These are phyloP conservation scores for Diploscapter pachys DNA, from an alignment of 1,140 invertebrate species.

Conservation along the genomic window DNA sequence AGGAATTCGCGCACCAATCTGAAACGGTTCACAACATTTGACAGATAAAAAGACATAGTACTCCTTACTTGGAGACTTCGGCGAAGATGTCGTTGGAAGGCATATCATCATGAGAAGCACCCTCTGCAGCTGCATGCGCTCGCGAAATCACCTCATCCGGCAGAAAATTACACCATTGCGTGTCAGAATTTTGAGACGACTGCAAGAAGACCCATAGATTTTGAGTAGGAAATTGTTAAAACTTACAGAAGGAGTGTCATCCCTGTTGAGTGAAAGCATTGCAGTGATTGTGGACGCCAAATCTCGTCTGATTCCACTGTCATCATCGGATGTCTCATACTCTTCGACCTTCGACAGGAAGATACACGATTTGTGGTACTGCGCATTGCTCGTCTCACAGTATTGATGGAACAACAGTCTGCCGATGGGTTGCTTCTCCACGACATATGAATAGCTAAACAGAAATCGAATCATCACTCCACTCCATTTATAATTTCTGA, in stretches of 20 bases:
- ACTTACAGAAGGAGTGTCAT: conserved; percentile 42
- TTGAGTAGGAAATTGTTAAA: too few species aligned
- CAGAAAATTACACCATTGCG: conserved; percentile 47
- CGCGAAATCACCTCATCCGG: conserved; percentile 32
- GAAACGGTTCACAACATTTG: conserved; percentile 36
- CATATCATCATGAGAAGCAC: not conserved
- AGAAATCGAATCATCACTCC: too few species aligned
- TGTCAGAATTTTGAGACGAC: conserved; percentile 33
- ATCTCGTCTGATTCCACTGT: conserved; percentile 43
- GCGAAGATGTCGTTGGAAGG: not conserved
- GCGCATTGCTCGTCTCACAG: conserved; percentile 74
- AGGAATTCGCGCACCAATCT: conserved; percentile 83
- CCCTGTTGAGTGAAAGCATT: conserved; percentile 36
- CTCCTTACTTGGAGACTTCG: not conserved
- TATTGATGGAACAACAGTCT: conserved; percentile 87
- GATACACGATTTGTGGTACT: conserved; percentile 51
- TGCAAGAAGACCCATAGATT: conserved; percentile 23
- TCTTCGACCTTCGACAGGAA: conserved; percentile 55
- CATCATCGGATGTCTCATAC: conserved; percentile 58
- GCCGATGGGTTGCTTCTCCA: conserved; percentile 96
- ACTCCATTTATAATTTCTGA: too few species aligned
- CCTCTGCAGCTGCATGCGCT: too few species aligned
- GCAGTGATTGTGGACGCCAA: conserved; percentile 48
- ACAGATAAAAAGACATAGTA: not conserved
- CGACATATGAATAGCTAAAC: conserved; percentile 83